Conservation (phyloP, 2,113 vertebrate genomes). For the Terrapene triunguis region DNA sequence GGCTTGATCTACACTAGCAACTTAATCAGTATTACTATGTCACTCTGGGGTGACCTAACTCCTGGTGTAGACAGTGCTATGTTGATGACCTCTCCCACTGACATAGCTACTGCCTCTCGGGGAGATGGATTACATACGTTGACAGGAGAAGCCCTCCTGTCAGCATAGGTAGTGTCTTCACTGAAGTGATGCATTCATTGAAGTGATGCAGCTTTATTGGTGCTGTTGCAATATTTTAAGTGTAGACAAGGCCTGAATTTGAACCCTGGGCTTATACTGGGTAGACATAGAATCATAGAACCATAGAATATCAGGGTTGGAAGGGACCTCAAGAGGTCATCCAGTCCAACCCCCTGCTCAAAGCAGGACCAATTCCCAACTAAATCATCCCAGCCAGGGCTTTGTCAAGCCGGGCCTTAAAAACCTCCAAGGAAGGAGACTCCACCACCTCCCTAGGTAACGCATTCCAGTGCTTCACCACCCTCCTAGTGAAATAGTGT, state of each 20-base stretch:
- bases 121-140: not conserved
- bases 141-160: not conserved
- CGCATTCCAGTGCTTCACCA: too few relatives aligned
- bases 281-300: too few relatives aligned
- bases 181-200: not conserved
- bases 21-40: not conserved
- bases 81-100: not conserved
- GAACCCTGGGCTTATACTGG: not conserved
- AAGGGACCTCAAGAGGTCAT: too few relatives aligned
- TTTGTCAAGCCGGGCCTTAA: too few relatives aligned
- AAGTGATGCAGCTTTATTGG: not conserved
- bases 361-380: too few relatives aligned
- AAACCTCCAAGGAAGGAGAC: too few relatives aligned
- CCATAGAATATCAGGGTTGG: too few relatives aligned
- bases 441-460: too few relatives aligned
- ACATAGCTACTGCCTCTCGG: not conserved
- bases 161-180: not conserved
- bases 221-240: not conserved
- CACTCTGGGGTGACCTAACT: not conserved
- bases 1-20: not conserved
- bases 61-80: not conserved
- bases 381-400: too few relatives aligned
- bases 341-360: too few relatives aligned
- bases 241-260: not conserved
- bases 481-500: too few relatives aligned